Base-by-base conservation (phyloP, 2,797 vertebrate genomes). In the Halcyon smyrnensis region DNA sequence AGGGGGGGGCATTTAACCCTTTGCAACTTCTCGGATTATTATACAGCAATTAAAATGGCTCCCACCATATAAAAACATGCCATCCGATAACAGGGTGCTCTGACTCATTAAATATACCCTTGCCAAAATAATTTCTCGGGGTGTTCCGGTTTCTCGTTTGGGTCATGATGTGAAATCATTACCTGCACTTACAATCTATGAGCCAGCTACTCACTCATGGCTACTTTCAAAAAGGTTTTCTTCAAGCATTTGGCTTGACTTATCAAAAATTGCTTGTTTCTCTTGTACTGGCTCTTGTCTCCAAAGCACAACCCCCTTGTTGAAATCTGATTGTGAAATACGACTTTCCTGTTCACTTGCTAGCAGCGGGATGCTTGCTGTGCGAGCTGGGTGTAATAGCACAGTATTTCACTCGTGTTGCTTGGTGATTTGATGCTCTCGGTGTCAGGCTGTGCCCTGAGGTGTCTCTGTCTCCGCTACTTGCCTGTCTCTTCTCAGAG, bases 111-210 rank as follows among this genome's bases (percentile, higher is more conserved):
- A 89, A 80, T 59, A 59, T 4, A 91, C 30, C 25, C 46, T 77
- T 74, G 79, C 76, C 82, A 94, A 92, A 77, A 75, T 54, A 0
- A 1, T 60, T 94, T 91, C 83, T 93, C 5, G 1, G 60, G 46
- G 54, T 86, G 65, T 81, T 93, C 84, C 80, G 36, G 32, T 74
- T 91, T 92, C 88, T 90, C 74, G 48, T 71, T 71, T 59, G 80
- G 88, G 81, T 95, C 85, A 87, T 2, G 4, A 45, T 45, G 17
- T 68, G 91, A 84, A 93, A 84, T 64, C 71, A 62, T 45, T 65
- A 30, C 74, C 71, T 63, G 84, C 37, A 24, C 62, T 93, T 64
- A 48, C 56, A 80, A 74, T 51, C 59, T 50, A 3, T 27, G 80
- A 90, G 60, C 63, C 84, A 89, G 54, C 46, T 62, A 37, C 89